Percentiles rank a stretch among this genome's conserved stretches.
Conservation (phyloP, 2,797 vertebrate species). For the Mycteria americana region DNA sequence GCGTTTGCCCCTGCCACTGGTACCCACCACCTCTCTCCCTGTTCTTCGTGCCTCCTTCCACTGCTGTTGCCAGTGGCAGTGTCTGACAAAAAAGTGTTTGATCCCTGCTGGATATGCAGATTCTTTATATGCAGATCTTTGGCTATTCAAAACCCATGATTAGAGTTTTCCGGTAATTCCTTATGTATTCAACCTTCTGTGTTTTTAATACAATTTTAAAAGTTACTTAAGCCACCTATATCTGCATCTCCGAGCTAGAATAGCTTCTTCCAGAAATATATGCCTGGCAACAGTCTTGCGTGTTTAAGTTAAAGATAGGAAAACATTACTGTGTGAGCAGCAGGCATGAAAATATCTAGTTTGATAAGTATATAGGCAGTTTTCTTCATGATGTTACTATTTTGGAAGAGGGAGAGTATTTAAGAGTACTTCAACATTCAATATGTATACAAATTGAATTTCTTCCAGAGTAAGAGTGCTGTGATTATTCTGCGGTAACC, state of each 20-base stretch:
- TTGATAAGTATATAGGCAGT: not conserved
- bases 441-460: not conserved
- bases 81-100: not conserved
- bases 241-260: not conserved
- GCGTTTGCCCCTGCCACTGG: rapidly evolving
- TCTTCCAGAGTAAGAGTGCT: not conserved
- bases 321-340: slow-evolving; percentile 18
- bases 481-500: not conserved
- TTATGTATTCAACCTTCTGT: not conserved
- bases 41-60: not conserved
- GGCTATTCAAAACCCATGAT: not conserved
- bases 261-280: not conserved
- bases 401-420: not conserved
- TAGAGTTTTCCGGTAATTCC: not conserved
- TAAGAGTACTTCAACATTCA: not conserved
- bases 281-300: not conserved
- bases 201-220: not conserved
- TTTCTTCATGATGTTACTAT: not conserved
- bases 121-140: not conserved
- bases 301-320: slow-evolving; percentile 14
- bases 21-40: not conserved
- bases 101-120: not conserved
- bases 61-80: not conserved
- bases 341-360: not conserved
- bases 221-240: not conserved